Evolutionary conservation across 2,888 invertebrate genomes (phyloP).

Genomic region (Noctua fimbriata): DNA sequence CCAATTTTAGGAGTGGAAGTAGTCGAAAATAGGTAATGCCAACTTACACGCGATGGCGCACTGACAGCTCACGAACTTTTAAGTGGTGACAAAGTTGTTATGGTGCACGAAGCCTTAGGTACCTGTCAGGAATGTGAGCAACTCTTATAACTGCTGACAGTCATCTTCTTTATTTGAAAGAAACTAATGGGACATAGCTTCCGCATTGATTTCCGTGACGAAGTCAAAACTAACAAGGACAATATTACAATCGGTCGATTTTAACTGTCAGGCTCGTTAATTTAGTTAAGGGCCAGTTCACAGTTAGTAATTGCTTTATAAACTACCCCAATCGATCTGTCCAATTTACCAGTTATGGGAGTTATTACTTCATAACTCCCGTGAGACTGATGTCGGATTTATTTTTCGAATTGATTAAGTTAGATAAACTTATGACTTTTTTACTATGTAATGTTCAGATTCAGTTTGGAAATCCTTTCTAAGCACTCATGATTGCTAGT

Average conservation of each 20-base stretch:
- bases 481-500: not conserved
- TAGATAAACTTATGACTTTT: not conserved
- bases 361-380: not conserved
- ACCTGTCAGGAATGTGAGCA: slow-evolving; percentile 17
- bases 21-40: slow-evolving; percentile 3
- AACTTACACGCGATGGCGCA: slow-evolving; percentile 39
- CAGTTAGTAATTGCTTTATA: slow-evolving; percentile 17
- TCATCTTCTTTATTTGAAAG: too few species aligned
- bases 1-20: slow-evolving; percentile 39
- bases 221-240: not conserved
- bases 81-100: slow-evolving; percentile 40
- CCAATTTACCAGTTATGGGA: not conserved
- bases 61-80: slow-evolving; percentile 29
- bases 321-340: slow-evolving; percentile 4
- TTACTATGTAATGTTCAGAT: not conserved
- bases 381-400: not conserved
- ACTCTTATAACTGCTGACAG: not conserved
- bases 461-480: not conserved
- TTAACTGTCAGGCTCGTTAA: not conserved
- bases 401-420: not conserved
- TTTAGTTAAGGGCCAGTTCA: not conserved
- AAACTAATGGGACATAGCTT: not conserved
- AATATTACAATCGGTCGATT: not conserved
- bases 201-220: not conserved
- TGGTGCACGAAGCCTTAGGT: not conserved